Percentiles rank a stretch among this genome's conserved stretches.
Conservation (phyloP, 2,888 invertebrate species). For the Parapristionchus giblindavisi region DNA sequence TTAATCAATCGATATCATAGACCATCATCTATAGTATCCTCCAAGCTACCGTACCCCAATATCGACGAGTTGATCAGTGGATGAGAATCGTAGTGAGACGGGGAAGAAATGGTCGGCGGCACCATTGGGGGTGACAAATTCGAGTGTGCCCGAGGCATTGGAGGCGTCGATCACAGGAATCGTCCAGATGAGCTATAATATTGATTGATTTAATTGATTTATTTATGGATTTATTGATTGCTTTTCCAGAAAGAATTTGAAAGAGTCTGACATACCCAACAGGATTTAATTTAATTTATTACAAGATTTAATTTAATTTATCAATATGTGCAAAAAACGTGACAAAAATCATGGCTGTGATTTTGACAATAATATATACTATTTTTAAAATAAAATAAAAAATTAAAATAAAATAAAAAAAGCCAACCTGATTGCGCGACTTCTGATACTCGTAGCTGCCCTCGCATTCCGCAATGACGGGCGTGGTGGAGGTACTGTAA, state of each 20-base stretch:
- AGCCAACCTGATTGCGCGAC: conserved; percentile 46
- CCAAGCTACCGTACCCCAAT: conserved; percentile 81
- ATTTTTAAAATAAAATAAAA: too few species aligned
- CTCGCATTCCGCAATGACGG: conserved; percentile 83
- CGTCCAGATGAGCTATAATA: conserved; percentile 60
- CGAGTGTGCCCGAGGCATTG: conserved; percentile 80
- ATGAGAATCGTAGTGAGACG: conserved; percentile 83
- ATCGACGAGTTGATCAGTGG: conserved; percentile 87
- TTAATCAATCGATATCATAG: too few species aligned
- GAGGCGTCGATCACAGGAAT: conserved; percentile 60
- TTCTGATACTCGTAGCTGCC: conserved; percentile 81
- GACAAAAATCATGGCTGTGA: too few species aligned
- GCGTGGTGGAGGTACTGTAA: conserved; percentile 69
- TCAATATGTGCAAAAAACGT: too few species aligned
- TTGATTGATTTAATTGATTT: neutral
- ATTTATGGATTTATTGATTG: neutral
- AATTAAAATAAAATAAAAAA: too few species aligned
- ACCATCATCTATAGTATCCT: neutral
- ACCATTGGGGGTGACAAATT: conserved; percentile 84
- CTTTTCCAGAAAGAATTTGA: neutral
- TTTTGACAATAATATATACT: too few species aligned
- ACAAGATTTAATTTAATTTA: too few species aligned
- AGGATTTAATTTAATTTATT: too few species aligned
- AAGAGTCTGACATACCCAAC: neutral
- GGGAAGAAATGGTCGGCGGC: conserved; percentile 95